These are phyloP conservation scores for Drosophila lowei DNA, from an alignment of 1,140 invertebrate genomes.

Conservation along the genomic window DNA sequence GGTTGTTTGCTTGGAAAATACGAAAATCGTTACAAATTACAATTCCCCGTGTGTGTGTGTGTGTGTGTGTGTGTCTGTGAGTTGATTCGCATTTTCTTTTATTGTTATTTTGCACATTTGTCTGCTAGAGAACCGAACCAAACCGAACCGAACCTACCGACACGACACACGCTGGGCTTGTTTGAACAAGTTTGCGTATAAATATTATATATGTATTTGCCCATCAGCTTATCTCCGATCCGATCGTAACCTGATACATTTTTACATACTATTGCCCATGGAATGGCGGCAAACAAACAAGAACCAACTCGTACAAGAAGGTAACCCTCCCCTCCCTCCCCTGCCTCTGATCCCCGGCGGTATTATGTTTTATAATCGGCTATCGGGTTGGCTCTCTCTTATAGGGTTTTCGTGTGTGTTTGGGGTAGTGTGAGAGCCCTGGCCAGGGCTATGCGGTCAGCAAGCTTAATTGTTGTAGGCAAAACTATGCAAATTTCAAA, in stretches of 20 bases:
- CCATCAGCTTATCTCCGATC: constrained; percentile 63
- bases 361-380: constrained; percentile 72
- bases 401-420: no score
- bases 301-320: constrained; percentile 15
- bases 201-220: constrained; percentile 80
- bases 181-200: constrained; percentile 81
- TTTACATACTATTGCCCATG: constrained; percentile 34
- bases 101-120: constrained; percentile 73
- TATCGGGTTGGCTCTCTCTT: constrained; percentile 5
- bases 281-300: constrained; percentile 29
- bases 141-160: neutral
- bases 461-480: constrained; percentile 68
- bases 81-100: constrained; percentile 49
- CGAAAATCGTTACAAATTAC: constrained; percentile 79
- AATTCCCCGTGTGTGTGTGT: constrained; percentile 7
- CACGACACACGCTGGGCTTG: constrained; percentile 38
- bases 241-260: constrained; percentile 79
- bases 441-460: constrained; percentile 54
- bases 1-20: constrained; percentile 72
- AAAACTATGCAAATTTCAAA: constrained; percentile 65
- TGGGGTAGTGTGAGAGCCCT: neutral
- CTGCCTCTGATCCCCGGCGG: constrained; percentile 23
- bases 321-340: neutral
- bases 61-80: constrained; percentile 16
- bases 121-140: constrained; percentile 31